Evolutionary conservation across 2,113 vertebrate species (phyloP).

Genomic region (Hydropotes inermis): DNA sequence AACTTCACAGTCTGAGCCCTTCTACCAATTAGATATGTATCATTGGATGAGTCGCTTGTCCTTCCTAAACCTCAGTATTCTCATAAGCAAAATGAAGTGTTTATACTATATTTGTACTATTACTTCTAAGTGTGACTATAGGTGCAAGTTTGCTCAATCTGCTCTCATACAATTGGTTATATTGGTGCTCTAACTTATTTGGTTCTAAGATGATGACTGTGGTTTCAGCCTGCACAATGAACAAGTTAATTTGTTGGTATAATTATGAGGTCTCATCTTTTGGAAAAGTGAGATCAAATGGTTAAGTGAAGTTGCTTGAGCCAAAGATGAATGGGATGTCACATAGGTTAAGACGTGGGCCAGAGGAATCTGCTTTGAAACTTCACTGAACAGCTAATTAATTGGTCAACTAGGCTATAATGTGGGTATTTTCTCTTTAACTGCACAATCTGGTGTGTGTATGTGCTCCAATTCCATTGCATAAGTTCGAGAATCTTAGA

Average conservation of each 20-base stretch:
- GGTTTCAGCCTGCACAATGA: not conserved
- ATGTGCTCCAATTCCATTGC: not conserved
- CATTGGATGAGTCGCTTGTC: not conserved
- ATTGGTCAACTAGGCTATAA: not conserved
- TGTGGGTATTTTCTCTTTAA: not conserved
- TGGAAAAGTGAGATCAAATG: not conserved
- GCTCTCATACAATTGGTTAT: not conserved
- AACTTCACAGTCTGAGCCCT: not conserved
- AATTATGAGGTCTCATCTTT: not conserved
- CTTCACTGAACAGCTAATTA: not conserved
- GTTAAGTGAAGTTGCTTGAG: not conserved
- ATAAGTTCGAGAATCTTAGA: not conserved
- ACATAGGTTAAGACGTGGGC: not conserved
- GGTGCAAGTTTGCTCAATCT: not conserved
- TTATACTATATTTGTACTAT: not conserved
- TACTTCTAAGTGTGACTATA: not conserved
- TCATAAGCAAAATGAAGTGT: conserved; percentile 12
- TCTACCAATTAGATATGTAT: not conserved
- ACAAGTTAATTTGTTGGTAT: not conserved
- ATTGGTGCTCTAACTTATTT: not conserved
- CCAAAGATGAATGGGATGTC: not conserved
- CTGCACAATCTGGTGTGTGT: not conserved
- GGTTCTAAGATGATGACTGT: not conserved
- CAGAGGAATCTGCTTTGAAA: not conserved
- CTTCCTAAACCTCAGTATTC: not conserved